Evolutionary conservation across 2,888 invertebrate species (phyloP).

Genomic region (Endotricha flammealis): DNA sequence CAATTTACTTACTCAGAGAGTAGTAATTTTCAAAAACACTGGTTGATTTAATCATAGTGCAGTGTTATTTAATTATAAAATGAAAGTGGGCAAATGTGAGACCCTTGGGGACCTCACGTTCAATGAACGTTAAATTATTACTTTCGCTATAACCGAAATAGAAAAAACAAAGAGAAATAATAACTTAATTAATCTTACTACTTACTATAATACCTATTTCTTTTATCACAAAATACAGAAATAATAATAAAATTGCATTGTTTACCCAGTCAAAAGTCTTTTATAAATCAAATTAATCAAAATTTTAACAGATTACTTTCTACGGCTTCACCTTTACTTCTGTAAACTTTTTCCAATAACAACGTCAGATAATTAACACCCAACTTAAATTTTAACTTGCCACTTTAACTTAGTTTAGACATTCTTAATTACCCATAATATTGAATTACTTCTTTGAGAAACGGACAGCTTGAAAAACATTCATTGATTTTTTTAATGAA

Average conservation of each 20-base stretch:
- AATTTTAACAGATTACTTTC: slow-evolving; percentile 36
- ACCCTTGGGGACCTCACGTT: background rate
- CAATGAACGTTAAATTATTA: too few relatives aligned
- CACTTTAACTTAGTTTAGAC: slow-evolving; percentile 35
- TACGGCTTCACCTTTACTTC: slow-evolving; percentile 28
- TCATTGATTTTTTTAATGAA: slow-evolving; percentile 13
- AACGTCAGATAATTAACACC: slow-evolving; percentile 28
- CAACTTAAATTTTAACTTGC: slow-evolving; percentile 38
- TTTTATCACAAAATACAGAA: background rate
- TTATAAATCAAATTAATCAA: slow-evolving; percentile 42
- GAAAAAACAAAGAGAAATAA: background rate
- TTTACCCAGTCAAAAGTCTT: slow-evolving; percentile 17
- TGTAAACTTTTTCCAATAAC: slow-evolving; percentile 37
- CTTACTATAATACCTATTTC: too few relatives aligned
- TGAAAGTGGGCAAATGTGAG: background rate
- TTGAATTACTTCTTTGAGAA: slow-evolving; percentile 19
- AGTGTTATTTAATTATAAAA: slow-evolving; percentile 1
- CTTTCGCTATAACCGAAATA: background rate
- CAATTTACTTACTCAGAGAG: background rate
- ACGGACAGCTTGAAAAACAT: slow-evolving; percentile 16
- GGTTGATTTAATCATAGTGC: slow-evolving; percentile 5
- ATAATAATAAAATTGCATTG: slow-evolving; percentile 18
- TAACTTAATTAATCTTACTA: too few relatives aligned
- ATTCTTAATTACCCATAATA: slow-evolving; percentile 32
- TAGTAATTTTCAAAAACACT: slow-evolving; percentile 3